These are phyloP conservation scores for Drosophila tsacasi DNA, from an alignment of 1,140 invertebrate genomes.

Conservation along the genomic window DNA sequence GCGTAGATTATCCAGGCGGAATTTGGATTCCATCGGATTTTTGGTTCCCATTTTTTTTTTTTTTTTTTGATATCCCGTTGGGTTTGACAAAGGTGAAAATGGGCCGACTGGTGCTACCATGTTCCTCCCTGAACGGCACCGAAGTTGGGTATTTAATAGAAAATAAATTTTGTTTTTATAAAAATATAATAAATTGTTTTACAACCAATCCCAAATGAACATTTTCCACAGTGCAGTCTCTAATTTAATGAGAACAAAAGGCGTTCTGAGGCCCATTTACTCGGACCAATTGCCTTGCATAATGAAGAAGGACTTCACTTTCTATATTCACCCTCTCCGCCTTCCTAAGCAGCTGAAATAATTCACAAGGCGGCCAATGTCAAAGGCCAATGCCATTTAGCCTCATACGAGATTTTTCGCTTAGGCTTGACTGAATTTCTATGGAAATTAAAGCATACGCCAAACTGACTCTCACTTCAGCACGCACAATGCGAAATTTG, in stretches of 20 bases:
- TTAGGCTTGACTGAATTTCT: constrained; percentile 36
- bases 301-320: constrained; percentile 17
- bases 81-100: no score
- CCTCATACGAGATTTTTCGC: constrained; percentile 18
- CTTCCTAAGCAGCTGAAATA: constrained; percentile 28
- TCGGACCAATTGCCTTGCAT: constrained; percentile 21
- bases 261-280: background rate
- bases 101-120: no score
- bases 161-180: background rate
- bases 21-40: no score
- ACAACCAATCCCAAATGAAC: background rate
- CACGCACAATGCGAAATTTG: constrained; percentile 48
- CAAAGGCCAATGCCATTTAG: constrained; percentile 7
- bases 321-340: background rate
- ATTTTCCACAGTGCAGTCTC: background rate
- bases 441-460: constrained; percentile 40
- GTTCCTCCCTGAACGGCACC: no score
- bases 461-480: constrained; percentile 23
- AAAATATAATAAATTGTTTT: background rate
- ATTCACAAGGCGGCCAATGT: constrained; percentile 32
- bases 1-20: no score
- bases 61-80: no score
- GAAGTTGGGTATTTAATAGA: no score
- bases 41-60: no score
- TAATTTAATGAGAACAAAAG: constrained; percentile 20